phyloP scores from a whole-genome alignment of 1,140 invertebrate species.

The Pseudomyrmex gracilis region DNA sequence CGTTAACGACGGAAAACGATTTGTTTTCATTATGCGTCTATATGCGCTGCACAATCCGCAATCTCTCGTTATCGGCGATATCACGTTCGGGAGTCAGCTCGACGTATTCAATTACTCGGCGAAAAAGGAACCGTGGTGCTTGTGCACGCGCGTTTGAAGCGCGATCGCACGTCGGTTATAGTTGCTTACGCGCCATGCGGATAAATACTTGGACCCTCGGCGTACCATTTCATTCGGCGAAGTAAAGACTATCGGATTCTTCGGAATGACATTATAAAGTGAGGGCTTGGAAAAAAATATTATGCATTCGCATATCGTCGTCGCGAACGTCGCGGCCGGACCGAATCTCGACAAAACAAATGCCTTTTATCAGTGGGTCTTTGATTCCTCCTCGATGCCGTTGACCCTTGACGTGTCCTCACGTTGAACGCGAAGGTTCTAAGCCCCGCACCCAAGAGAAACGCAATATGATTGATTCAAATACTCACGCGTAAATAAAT shows the following conservation, averaged over 20 bases:
- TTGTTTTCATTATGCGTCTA: conserved; percentile 60
- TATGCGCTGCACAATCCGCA: conserved; percentile 58
- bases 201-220: conserved; percentile 44
- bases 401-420: not conserved
- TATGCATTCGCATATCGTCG: conserved; percentile 16
- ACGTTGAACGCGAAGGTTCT: not conserved
- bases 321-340: not conserved
- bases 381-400: not conserved
- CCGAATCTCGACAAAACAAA: conserved; percentile 37
- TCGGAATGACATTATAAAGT: conserved; percentile 53
- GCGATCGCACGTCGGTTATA: conserved; percentile 37
- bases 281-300: conserved; percentile 36
- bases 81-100: conserved; percentile 59
- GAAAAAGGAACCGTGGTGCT: conserved; percentile 60
- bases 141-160: conserved; percentile 41
- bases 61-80: conserved; percentile 52
- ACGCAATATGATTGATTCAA: not conserved
- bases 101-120: conserved; percentile 55
- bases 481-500: too few species aligned
- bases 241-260: conserved; percentile 47
- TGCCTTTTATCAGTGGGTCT: not conserved
- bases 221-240: conserved; percentile 57
- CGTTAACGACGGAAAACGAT: conserved; percentile 26
- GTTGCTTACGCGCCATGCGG: conserved; percentile 13
- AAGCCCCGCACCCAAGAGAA: not conserved